Base-by-base conservation (phyloP, 1,140 invertebrate species). In the Camponotus floridanus region DNA sequence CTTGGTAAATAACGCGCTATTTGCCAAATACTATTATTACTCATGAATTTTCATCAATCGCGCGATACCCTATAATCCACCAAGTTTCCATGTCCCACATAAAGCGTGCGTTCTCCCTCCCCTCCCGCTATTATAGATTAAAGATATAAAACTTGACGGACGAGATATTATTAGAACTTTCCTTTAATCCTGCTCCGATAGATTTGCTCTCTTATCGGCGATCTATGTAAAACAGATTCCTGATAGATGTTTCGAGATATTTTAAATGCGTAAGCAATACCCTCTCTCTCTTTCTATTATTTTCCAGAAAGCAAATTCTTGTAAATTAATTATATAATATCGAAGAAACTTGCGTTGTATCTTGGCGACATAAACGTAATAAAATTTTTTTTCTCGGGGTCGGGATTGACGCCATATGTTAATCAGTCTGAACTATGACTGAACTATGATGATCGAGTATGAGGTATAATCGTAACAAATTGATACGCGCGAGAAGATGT, bases 11-110 rank as follows among this genome's bases (percentile, higher is more conserved):
- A 68, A 68, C 64, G 39, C 33, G 62, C 64, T 57, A 57, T 80
- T 80, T 80, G 33, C 21, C 76, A 80, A 70, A 80, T 57, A 70
- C 45, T 80, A 80, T 80, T 70, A 70, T 80, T 70, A 70, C 15
- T 70, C 48, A 6, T 39, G 21, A 39, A 70, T 70, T 57, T 70
- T 80, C 33, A 70, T 39, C 21, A 31, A 70, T 26, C 76, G 21
- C 64, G 33, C 64, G 26, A 70, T 80, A 80, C n/a, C 65, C 21
- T 2, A 80, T 33, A 48, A 65, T 51, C 26, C 9, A 13, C 4
- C 1, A 51, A 51, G 48, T 80, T 80, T 80, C 48, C 57, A 57
- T 13, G 45, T 79, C 76, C 65, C 21, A 57, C 33, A 48, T 70
- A 68, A 42, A 42, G 18, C n/a, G 26, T 33, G 18, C 3, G 6